Base-by-base conservation (phyloP, 2,113 vertebrate species). In the Kryptolebias marmoratus region DNA sequence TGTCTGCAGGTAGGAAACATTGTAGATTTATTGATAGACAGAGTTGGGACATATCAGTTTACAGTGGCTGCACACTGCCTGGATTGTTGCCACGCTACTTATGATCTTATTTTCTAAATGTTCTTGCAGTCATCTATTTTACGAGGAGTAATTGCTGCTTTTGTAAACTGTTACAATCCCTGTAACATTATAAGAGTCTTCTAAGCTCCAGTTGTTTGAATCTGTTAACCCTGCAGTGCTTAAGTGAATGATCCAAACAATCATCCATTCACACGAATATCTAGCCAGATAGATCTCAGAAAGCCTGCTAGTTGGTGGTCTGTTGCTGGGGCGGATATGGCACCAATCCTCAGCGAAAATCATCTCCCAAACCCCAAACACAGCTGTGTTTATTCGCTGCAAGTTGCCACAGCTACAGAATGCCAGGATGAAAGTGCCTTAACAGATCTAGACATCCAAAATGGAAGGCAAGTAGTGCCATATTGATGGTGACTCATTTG, bases 301-400 rank as follows among this genome's bases (percentile, higher is more conserved):
- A 75, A 82, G 70, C 62, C 71, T 73, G 68, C 83, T 83, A 83
- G 75, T 85, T 83, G 74, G 73, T 71, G 80, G 75, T 73, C 71
- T 87, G 79, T 82, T 82, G 79, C 78, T 36, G 55, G 64, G 85
- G 71, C 56, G 71, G 77, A 86, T 62, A 81, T 89, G 87, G 75
- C 88, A 58, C 61, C 59, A 60, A 54, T 71, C 75, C 78, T 68
- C 12, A 71, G 72, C 30, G 13, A 72, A 80, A 87, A 82, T 32
- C 32, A 14, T 79, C 77, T 82, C 73, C 63, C 30, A 28, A 86
- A 62, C 56, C 77, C 79, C 77, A 86, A 88, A 83, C 90, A 85
- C 89, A 84, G 87, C 88, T 92, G 88, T 86, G 85, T 90, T 88
- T 89, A 85, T 75, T 71, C 59, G 69, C 68, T 45, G 71, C 42